Conservation (phyloP, 2,888 invertebrate genomes). For the Fragum sueziense region DNA sequence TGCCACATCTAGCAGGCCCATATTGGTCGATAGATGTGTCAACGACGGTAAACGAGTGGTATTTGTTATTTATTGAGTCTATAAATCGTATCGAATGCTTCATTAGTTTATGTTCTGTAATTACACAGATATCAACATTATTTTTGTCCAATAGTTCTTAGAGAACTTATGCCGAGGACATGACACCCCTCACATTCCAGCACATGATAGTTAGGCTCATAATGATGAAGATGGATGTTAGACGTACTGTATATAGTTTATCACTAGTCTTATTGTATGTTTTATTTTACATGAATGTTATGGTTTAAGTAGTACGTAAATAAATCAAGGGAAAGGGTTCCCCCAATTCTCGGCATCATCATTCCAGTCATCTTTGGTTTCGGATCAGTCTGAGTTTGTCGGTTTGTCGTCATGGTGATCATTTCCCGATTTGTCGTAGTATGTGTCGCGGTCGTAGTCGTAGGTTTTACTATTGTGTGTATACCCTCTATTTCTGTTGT, state of each 20-base stretch:
- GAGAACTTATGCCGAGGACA: slow-evolving; percentile 13
- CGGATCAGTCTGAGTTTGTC: too few relatives aligned
- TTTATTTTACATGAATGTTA: neutral
- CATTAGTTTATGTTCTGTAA: slow-evolving; percentile 17
- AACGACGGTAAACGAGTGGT: neutral
- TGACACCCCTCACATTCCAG: slow-evolving; percentile 24
- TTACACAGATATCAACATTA: slow-evolving; percentile 12
- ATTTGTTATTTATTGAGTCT: neutral
- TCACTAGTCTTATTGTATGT: too few relatives aligned
- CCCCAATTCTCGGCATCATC: neutral
- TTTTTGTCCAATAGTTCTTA: slow-evolving; percentile 11
- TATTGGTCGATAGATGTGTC: slow-evolving; percentile 1
- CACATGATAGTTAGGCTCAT: slow-evolving; percentile 4
- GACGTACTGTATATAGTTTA: too few relatives aligned
- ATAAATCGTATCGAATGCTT: neutral
- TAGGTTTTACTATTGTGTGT: too few relatives aligned
- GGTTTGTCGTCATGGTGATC: neutral
- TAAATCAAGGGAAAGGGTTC: neutral
- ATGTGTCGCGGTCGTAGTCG: neutral
- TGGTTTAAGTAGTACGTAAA: neutral
- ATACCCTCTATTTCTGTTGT: neutral
- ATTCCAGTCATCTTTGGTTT: neutral
- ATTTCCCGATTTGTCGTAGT: neutral
- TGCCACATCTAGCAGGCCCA: slow-evolving; percentile 4
- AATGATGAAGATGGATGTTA: neutral